These are phyloP conservation scores for Nerophis ophidion DNA, from an alignment of 2,113 vertebrate species.

Conservation along the genomic window DNA sequence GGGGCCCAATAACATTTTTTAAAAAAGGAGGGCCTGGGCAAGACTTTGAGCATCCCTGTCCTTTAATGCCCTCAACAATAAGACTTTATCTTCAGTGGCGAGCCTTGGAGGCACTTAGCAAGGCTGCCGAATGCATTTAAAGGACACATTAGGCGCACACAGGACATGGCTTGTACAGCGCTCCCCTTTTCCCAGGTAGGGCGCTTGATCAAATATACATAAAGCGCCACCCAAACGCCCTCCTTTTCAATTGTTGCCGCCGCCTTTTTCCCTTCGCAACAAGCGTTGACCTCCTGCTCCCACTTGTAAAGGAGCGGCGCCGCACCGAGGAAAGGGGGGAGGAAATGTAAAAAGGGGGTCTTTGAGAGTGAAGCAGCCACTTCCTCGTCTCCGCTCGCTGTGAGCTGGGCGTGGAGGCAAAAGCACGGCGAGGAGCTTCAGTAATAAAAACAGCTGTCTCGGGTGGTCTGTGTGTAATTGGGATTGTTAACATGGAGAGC, in stretches of 20 bases:
- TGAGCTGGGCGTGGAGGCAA: conserved; percentile 49
- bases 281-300: conserved; percentile 64
- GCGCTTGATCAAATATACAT: conserved; percentile 57
- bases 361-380: conserved; percentile 39
- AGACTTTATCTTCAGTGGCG: no score
- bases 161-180: conserved; percentile 36
- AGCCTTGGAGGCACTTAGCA: conserved; percentile 18
- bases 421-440: conserved; percentile 68
- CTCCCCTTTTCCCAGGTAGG: conserved; percentile 62
- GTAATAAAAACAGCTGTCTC: conserved; percentile 79
- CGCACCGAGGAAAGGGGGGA: conserved; percentile 17
- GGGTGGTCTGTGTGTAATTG: conserved; percentile 77
- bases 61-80: no score
- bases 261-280: conserved; percentile 48
- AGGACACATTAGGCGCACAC: conserved; percentile 49
- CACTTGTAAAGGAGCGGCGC: conserved; percentile 53
- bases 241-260: conserved; percentile 1
- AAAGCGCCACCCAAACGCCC: conserved; percentile 33
- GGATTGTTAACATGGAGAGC: conserved; percentile 76
- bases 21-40: no score
- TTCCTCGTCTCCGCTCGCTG: conserved; percentile 45
- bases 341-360: conserved; percentile 45
- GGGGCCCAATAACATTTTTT: no score
- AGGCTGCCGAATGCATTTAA: conserved; percentile 53
- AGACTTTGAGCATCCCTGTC: no score